phyloP scores from a whole-genome alignment of 2,888 invertebrate species.

The Yponomeuta plumbellus region DNA sequence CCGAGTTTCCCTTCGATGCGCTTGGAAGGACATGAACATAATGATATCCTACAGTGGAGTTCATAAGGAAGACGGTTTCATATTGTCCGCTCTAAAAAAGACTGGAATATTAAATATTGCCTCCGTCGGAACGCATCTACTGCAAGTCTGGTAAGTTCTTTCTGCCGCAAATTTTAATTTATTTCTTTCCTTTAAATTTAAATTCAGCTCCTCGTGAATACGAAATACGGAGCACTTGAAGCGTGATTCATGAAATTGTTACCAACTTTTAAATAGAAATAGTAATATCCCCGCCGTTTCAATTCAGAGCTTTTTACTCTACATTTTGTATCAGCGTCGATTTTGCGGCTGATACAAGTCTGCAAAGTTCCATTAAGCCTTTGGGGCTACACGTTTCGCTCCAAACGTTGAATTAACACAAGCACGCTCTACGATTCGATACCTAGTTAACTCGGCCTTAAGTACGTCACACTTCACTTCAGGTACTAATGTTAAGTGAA shows the following conservation, averaged over 20 bases:
- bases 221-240: constrained; percentile 38
- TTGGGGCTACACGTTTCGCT: not conserved
- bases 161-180: constrained; percentile 53
- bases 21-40: no score
- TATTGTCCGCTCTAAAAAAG: not conserved
- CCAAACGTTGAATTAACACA: not conserved
- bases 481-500: no score
- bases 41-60: not conserved
- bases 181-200: constrained; percentile 47
- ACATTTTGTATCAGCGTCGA: constrained; percentile 1
- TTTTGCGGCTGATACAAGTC: constrained; percentile 2
- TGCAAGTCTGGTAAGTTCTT: constrained; percentile 42
- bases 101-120: constrained; percentile 16
- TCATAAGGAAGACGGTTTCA: not conserved
- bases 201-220: constrained; percentile 47
- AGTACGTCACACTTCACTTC: not conserved
- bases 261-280: constrained; percentile 23
- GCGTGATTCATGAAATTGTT: constrained; percentile 39
- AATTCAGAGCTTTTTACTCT: constrained; percentile 19
- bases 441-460: not conserved
- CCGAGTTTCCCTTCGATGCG: no score
- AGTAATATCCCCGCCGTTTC: constrained; percentile 18
- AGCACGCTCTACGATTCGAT: not conserved
- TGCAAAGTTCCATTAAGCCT: not conserved
- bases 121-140: constrained; percentile 35